phyloP scores from a whole-genome alignment of 2,888 invertebrate species.

The Metallyticus violacea region DNA sequence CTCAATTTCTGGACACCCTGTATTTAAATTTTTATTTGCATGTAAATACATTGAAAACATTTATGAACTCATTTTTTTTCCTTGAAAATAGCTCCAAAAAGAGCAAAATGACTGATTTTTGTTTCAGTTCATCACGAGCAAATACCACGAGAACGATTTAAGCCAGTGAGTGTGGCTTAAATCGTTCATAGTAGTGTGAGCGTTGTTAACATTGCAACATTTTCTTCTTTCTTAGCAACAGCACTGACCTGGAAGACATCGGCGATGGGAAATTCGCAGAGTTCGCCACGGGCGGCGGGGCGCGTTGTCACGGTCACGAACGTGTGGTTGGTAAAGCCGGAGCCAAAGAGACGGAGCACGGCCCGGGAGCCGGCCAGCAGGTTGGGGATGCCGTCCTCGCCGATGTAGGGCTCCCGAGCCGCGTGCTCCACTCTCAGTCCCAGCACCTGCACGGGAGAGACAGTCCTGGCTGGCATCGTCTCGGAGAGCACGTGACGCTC shows the following conservation, averaged over 20 bases:
- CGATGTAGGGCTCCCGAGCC: conserved; percentile 37
- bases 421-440: conserved; percentile 40
- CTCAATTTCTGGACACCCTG: no score
- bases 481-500: not conserved
- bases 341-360: conserved; percentile 70
- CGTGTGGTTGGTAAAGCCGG: conserved; percentile 62
- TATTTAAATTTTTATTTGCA: no score
- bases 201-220: no score
- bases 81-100: no score
- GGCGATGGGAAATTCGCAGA: conserved; percentile 61
- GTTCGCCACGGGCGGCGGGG: conserved; percentile 51
- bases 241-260: conserved; percentile 51
- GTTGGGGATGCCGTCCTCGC: conserved; percentile 61
- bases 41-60: no score
- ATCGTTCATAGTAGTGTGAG: no score
- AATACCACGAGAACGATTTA: no score
- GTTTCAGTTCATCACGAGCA: no score
- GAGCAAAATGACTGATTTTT: no score
- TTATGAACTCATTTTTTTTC: no score
- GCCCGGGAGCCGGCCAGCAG: conserved; percentile 60
- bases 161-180: no score
- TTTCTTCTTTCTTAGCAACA: no score
- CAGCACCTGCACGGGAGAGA: not conserved
- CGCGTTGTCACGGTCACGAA: conserved; percentile 69
- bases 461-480: not conserved